These are phyloP conservation scores for Drosophila arizonae DNA, from an alignment of 1,140 invertebrate species.

Conservation along the genomic window DNA sequence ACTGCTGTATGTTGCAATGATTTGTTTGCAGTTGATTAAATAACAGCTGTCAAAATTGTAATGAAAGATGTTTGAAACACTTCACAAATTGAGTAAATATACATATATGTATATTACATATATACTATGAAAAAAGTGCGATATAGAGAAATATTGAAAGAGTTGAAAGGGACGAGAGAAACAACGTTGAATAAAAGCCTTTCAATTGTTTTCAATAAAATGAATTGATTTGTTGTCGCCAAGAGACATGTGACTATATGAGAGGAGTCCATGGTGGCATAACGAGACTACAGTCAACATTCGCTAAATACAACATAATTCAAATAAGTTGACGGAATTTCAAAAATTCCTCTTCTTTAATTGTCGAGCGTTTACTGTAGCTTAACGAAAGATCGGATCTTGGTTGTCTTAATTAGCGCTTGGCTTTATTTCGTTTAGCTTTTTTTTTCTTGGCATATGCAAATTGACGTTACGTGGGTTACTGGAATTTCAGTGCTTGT, in stretches of 20 bases:
- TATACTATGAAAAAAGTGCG: background rate
- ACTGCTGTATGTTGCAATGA: too few species aligned
- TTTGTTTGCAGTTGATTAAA: constrained; percentile 18
- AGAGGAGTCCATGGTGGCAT: constrained; percentile 10
- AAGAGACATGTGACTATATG: constrained; percentile 47
- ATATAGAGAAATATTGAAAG: constrained; percentile 2
- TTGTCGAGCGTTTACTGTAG: background rate
- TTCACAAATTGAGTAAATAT: constrained; percentile 16
- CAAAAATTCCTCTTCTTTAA: background rate
- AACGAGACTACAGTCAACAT: background rate
- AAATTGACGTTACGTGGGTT: constrained; percentile 74
- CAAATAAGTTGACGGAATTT: too few species aligned
- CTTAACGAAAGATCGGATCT: constrained; percentile 33
- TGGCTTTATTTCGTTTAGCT: background rate
- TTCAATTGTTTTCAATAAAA: constrained; percentile 78
- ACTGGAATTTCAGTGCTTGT: constrained; percentile 67
- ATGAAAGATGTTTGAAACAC: constrained; percentile 29
- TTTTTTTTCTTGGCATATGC: constrained; percentile 42
- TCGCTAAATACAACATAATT: background rate
- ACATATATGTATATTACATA: background rate
- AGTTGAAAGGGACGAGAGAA: background rate
- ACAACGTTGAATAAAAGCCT: constrained; percentile 30
- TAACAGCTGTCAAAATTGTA: constrained; percentile 22
- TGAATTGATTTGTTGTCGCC: constrained; percentile 75
- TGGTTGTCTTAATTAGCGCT: constrained; percentile 68